Conservation (phyloP, 2,888 invertebrate species). For the Patella ulyssiponensis region DNA sequence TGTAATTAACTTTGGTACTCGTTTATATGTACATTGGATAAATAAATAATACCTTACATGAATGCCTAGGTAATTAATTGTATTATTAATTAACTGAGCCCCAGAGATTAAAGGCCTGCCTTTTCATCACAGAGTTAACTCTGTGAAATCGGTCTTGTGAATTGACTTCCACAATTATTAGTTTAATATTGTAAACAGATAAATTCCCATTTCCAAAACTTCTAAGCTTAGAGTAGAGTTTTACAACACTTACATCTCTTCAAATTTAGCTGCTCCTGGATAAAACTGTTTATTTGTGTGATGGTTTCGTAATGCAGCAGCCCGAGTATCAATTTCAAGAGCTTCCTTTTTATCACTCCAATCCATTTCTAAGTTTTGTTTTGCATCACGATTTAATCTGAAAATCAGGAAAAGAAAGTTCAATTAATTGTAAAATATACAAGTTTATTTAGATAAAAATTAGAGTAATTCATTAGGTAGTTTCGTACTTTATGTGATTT, state of each 20-base stretch:
- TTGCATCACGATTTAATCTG: conserved; percentile 83
- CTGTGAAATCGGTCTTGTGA: no score
- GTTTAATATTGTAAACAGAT: no score
- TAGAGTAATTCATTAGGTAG: neutral
- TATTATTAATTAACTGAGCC: no score
- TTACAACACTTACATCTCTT: conserved; percentile 77
- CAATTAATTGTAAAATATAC: neutral
- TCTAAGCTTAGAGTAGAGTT: neutral
- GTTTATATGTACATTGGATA: no score
- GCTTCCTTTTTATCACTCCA: conserved; percentile 92
- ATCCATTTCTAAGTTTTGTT: conserved; percentile 87
- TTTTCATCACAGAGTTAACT: no score
- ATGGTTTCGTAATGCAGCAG: conserved; percentile 81
- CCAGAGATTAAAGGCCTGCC: no score
- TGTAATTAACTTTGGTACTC: no score
- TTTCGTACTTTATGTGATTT: no score
- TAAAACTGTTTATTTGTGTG: conserved; percentile 81
- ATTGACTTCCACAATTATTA: no score
- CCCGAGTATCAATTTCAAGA: conserved; percentile 82
- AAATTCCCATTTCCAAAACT: no score
- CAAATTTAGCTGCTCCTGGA: conserved; percentile 85
- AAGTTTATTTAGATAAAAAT: neutral
- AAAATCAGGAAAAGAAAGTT: conserved; percentile 9
- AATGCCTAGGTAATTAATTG: no score
- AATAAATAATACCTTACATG: no score